Evolutionary conservation across 2,888 invertebrate genomes (phyloP).

Genomic region (Lycocerus yunnanus): DNA sequence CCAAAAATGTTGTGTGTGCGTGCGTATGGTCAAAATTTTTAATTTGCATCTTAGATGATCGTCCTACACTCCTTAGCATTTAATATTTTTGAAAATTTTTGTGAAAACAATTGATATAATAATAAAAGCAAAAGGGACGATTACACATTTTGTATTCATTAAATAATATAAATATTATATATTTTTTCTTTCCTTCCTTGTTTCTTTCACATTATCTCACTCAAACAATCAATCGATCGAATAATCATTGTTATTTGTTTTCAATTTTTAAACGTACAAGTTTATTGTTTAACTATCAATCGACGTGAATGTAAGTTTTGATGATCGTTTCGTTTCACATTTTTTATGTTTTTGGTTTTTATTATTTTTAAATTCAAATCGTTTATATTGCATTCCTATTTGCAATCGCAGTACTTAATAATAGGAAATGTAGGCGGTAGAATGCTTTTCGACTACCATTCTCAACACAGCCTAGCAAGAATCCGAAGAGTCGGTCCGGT

Average conservation of each 20-base stretch:
- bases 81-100: not conserved
- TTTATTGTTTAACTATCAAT: not conserved
- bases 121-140: not conserved
- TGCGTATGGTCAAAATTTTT: slow-evolving; percentile 12
- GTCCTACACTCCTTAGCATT: not conserved
- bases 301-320: not conserved
- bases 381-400: slow-evolving; percentile 28
- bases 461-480: not conserved
- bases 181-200: not conserved
- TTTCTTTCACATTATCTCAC: not conserved
- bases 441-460: slow-evolving; percentile 15
- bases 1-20: not conserved
- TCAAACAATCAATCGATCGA: not conserved
- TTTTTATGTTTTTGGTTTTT: not conserved
- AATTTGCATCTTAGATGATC: not conserved
- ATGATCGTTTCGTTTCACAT: not conserved
- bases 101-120: not conserved
- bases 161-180: not conserved
- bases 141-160: not conserved
- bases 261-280: not conserved
- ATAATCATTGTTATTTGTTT: not conserved
- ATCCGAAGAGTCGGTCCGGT: not conserved
- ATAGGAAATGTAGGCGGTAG: slow-evolving; percentile 16
- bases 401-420: slow-evolving; percentile 30
- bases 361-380: slow-evolving; percentile 18